Conservation (phyloP, 1,140 invertebrate species). For the Drosophila teissieri region DNA sequence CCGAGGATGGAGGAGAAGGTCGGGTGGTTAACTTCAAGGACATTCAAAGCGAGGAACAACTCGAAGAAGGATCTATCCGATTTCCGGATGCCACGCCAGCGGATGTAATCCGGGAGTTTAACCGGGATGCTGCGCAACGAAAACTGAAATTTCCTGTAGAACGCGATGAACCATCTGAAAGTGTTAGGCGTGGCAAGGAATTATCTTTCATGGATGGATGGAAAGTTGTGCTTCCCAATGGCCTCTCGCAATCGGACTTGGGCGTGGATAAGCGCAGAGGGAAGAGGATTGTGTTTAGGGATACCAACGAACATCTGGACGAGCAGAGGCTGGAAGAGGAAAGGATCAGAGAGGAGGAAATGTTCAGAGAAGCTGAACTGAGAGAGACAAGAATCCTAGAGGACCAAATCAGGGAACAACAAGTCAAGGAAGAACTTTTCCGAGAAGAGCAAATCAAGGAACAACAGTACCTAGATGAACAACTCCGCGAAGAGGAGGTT, state of each 20-base stretch:
- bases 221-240: slow-evolving; percentile 63
- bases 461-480: slow-evolving; percentile 10
- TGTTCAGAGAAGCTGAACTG: slow-evolving; percentile 21
- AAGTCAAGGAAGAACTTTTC: slow-evolving; percentile 10
- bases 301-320: slow-evolving; percentile 59
- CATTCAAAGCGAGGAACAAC: slow-evolving; percentile 50
- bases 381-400: slow-evolving; percentile 22
- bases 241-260: slow-evolving; percentile 32
- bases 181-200: slow-evolving; percentile 37
- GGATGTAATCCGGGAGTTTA: slow-evolving; percentile 70
- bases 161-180: background rate
- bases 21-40: slow-evolving; percentile 63
- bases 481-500: slow-evolving; percentile 7
- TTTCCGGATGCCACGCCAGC: slow-evolving; percentile 68
- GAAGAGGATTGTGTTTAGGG: slow-evolving; percentile 67
- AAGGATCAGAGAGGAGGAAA: slow-evolving; percentile 20
- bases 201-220: slow-evolving; percentile 47
- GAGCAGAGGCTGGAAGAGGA: slow-evolving; percentile 31
- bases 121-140: slow-evolving; percentile 64
- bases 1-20: slow-evolving; percentile 52
- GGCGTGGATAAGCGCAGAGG: slow-evolving; percentile 53
- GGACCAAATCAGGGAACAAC: slow-evolving; percentile 11
- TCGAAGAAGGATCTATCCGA: slow-evolving; percentile 45
- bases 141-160: slow-evolving; percentile 76
- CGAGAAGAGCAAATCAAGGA: slow-evolving; percentile 24